These are phyloP conservation scores for Eolophus roseicapilla DNA, from an alignment of 2,113 vertebrate genomes.

Conservation along the genomic window DNA sequence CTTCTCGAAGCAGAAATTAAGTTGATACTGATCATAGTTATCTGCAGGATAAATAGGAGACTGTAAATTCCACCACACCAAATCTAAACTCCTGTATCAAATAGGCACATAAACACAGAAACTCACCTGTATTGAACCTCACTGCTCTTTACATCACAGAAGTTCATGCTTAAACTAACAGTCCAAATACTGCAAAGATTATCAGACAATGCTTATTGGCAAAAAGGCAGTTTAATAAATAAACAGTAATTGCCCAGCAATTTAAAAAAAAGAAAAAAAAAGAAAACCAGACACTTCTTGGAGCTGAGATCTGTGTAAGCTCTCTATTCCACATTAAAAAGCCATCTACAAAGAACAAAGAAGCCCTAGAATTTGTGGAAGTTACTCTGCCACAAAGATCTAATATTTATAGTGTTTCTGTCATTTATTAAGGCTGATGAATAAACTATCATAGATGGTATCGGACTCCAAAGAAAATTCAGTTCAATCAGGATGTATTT, in stretches of 20 bases:
- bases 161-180: background rate
- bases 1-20: background rate
- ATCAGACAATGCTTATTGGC: background rate
- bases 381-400: background rate
- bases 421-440: background rate
- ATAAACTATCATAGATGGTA: background rate
- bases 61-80: background rate
- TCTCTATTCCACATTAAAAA: background rate
- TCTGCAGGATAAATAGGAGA: background rate
- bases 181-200: background rate
- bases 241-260: background rate
- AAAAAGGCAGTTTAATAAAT: background rate
- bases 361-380: background rate
- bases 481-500: background rate
- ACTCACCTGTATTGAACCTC: background rate
- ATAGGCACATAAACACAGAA: background rate
- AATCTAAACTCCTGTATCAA: background rate
- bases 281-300: background rate
- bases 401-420: background rate
- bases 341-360: background rate
- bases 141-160: background rate
- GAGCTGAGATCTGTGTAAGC: background rate
- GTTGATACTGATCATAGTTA: background rate
- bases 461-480: background rate
- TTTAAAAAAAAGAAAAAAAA: background rate